Evolutionary conservation across 2,888 invertebrate species (phyloP).

Genomic region (Rhogogaster chlorosoma): DNA sequence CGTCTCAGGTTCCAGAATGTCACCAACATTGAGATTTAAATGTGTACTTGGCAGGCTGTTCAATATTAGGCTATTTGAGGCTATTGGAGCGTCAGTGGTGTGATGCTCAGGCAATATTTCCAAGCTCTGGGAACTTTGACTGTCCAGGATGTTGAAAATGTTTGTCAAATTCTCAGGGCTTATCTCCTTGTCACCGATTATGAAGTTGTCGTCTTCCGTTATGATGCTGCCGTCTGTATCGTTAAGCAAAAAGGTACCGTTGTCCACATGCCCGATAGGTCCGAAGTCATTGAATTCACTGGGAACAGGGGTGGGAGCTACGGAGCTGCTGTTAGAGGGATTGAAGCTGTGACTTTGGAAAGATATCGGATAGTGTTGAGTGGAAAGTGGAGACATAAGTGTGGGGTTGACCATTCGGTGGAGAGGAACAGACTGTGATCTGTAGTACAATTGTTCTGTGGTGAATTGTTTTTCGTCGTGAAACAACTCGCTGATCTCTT

Average conservation of each 20-base stretch:
- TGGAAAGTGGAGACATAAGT: slow-evolving; percentile 76
- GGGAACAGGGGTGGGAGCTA: slow-evolving; percentile 85
- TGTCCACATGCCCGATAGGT: slow-evolving; percentile 81
- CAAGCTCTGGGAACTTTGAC: slow-evolving; percentile 66
- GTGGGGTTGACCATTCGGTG: slow-evolving; percentile 79
- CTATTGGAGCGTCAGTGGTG: slow-evolving; percentile 61
- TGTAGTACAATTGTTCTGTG: slow-evolving; percentile 74
- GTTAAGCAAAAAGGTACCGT: slow-evolving; percentile 75
- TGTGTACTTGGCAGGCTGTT: slow-evolving; percentile 65
- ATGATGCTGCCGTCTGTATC: slow-evolving; percentile 73
- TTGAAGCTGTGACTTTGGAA: slow-evolving; percentile 71
- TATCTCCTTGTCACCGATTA: slow-evolving; percentile 74
- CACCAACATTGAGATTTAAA: slow-evolving; percentile 64
- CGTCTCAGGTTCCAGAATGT: slow-evolving; percentile 64
- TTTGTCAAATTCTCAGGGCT: slow-evolving; percentile 83
- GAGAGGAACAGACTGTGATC: slow-evolving; percentile 91
- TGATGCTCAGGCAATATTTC: slow-evolving; percentile 66
- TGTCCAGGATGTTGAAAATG: slow-evolving; percentile 83
- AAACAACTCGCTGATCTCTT: slow-evolving; percentile 83
- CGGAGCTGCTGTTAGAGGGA: slow-evolving; percentile 82
- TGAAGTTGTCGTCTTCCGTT: slow-evolving; percentile 69
- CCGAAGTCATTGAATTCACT: slow-evolving; percentile 87
- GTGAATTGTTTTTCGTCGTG: slow-evolving; percentile 79
- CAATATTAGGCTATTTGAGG: slow-evolving; percentile 63
- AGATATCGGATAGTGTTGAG: slow-evolving; percentile 66